These are phyloP conservation scores for Equus przewalskii DNA, from an alignment of 2,113 vertebrate genomes.

Conservation along the genomic window DNA sequence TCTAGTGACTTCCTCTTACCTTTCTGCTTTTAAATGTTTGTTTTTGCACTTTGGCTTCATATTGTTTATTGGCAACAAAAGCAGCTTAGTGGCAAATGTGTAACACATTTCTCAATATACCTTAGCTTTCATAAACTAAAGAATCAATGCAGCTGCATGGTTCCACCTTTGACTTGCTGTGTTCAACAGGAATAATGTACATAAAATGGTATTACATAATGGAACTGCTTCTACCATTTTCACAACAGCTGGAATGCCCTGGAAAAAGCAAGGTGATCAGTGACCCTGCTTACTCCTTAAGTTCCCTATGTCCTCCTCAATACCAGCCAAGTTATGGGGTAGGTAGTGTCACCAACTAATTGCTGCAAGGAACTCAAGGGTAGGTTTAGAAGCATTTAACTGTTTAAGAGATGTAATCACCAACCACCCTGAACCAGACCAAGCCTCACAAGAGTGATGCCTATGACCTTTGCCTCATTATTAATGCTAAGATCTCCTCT, in stretches of 20 bases:
- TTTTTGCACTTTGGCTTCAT: slow-evolving; percentile 17
- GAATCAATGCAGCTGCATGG: not conserved
- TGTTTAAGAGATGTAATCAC: no score
- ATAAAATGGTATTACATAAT: not conserved
- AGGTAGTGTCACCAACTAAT: no score
- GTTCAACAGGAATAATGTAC: slow-evolving; percentile 34
- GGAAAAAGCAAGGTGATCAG: not conserved
- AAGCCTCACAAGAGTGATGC: no score
- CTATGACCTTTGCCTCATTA: no score
- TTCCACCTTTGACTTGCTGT: not conserved
- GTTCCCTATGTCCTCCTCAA: not conserved
- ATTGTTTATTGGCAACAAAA: slow-evolving; percentile 54
- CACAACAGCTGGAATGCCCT: not conserved
- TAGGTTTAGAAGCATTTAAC: no score
- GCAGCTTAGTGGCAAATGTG: not conserved
- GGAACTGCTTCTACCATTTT: not conserved
- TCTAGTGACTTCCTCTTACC: not conserved
- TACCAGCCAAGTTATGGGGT: not conserved
- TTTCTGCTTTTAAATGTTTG: slow-evolving; percentile 53
- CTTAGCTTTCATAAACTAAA: slow-evolving; percentile 55
- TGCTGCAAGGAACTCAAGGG: no score
- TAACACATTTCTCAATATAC: slow-evolving; percentile 7
- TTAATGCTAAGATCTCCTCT: no score
- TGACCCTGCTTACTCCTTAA: not conserved
- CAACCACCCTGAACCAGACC: no score